Base-by-base conservation (phyloP, 1,140 invertebrate genomes). In the Antheraea mylitta region DNA sequence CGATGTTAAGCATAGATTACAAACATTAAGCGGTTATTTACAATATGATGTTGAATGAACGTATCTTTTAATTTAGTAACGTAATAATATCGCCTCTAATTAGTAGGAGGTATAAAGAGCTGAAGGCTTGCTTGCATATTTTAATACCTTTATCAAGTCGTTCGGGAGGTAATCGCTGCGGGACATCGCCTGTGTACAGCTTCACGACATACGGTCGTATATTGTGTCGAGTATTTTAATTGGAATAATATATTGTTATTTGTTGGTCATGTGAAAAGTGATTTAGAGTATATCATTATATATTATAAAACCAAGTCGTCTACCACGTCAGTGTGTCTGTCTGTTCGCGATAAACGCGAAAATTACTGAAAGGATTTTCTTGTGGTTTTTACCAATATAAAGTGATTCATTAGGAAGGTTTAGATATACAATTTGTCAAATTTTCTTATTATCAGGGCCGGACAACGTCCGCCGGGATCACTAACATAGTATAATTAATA, bases 121-220 rank as follows among this genome's bases (percentile, higher is more conserved):
- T 30, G 22, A 53, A 66, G 64, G 42, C 62, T 70, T 61, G 64
- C 69, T 71, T 71, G 69, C 69, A 75, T 67, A 75, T 75, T 75
- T 75, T 75, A 75, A 75, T 74, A 62, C 69, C 67, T 71, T 75
- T 75, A 75, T 75, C 68, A 70, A 72, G 58, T 69, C 68, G 59
- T 71, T 69, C 38, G 53, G 64, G 58, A 10, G 53, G 66, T 71
- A 71, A 71, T 71, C 73, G 66, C 67, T 30, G 62, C 69, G 69
- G 67, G 69, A 70, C 67, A 66, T 71, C 67, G 67, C 53, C 58
- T 66, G 18, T 58, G 42, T 10, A 30, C 38, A 16, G 45, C 38
- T 64, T 16, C 18, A 19, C 10, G 59, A 69, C 59, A 71, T 67
- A 71, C 60, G 36, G 67, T 5, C 59, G 13, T 30, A 10, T 13